phyloP scores from a whole-genome alignment of 1,140 invertebrate species.

The Linepithema humile region DNA sequence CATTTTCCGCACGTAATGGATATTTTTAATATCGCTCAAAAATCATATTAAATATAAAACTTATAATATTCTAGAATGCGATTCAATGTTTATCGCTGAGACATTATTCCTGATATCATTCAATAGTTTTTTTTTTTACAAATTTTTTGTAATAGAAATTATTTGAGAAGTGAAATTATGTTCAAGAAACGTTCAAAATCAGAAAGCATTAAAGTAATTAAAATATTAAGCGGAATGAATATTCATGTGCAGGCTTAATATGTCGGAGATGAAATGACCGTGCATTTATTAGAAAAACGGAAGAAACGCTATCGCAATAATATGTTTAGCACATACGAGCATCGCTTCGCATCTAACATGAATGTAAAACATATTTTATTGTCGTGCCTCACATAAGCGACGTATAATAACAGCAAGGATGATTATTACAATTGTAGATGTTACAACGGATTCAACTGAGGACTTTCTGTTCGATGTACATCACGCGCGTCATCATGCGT shows the following conservation, averaged over 20 bases:
- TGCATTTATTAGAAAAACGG: neutral
- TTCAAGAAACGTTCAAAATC: neutral
- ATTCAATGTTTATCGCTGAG: neutral
- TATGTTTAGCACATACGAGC: neutral
- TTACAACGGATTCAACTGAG: neutral
- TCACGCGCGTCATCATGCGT: neutral
- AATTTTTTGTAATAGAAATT: neutral
- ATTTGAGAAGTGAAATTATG: neutral
- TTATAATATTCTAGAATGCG: neutral
- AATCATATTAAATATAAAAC: neutral
- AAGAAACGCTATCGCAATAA: constrained; percentile 9
- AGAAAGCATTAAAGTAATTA: neutral
- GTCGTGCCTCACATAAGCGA: neutral
- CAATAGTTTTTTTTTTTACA: neutral
- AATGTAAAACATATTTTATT: constrained; percentile 6
- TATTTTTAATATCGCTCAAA: constrained; percentile 3
- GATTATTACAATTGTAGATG: constrained; percentile 12
- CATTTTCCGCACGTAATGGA: constrained; percentile 24
- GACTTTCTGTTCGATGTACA: neutral
- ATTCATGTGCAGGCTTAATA: neutral
- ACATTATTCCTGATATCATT: neutral
- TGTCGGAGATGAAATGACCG: neutral
- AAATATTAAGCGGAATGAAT: neutral
- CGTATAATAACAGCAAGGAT: neutral
- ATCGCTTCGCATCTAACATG: constrained; percentile 3